A percentile compares a stretch with the other conserved stretches of the same genome.
These are phyloP conservation scores for Drosophila longiperda DNA, from an alignment of 2,888 invertebrate genomes.

Conservation along the genomic window DNA sequence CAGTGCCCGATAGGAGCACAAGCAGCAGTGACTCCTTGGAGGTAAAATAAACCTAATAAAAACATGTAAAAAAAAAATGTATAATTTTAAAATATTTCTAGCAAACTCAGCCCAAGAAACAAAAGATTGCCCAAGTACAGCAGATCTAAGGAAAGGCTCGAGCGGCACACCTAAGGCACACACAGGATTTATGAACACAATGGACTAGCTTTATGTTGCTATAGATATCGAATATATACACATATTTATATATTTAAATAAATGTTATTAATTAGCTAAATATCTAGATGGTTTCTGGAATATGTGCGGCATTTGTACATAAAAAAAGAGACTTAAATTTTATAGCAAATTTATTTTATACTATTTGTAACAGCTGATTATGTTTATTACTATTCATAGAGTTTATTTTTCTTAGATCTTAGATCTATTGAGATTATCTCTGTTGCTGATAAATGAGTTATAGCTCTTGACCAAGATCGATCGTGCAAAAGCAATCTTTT, in stretches of 20 bases:
- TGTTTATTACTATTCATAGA: too few relatives aligned
- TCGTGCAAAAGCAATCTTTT: not conserved
- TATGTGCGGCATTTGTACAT: not conserved
- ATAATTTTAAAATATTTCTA: slow-evolving; percentile 30
- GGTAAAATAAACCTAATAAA: slow-evolving; percentile 20
- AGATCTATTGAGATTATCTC: not conserved
- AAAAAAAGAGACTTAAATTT: too few relatives aligned
- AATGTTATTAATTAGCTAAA: slow-evolving; percentile 25
- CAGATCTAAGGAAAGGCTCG: slow-evolving; percentile 62
- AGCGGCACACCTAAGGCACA: slow-evolving; percentile 19
- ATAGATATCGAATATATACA: slow-evolving; percentile 38
- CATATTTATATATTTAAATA: slow-evolving; percentile 21
- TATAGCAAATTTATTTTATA: not conserved
- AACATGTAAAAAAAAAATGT: not conserved
- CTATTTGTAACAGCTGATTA: not conserved
- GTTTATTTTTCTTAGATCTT: not conserved
- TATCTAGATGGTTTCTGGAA: not conserved
- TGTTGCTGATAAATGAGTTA: not conserved
- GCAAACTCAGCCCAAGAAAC: slow-evolving; percentile 81
- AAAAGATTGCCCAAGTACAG: slow-evolving; percentile 78
- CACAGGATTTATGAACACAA: slow-evolving; percentile 19
- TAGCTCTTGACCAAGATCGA: not conserved
- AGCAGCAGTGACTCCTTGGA: slow-evolving; percentile 44
- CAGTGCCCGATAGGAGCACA: slow-evolving; percentile 71
- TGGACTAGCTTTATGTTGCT: slow-evolving; percentile 16